Evolutionary conservation across 2,797 vertebrate species (phyloP), one percentile per base, ranked within the genome.

Genomic region (Myotis findleyi): DNA sequence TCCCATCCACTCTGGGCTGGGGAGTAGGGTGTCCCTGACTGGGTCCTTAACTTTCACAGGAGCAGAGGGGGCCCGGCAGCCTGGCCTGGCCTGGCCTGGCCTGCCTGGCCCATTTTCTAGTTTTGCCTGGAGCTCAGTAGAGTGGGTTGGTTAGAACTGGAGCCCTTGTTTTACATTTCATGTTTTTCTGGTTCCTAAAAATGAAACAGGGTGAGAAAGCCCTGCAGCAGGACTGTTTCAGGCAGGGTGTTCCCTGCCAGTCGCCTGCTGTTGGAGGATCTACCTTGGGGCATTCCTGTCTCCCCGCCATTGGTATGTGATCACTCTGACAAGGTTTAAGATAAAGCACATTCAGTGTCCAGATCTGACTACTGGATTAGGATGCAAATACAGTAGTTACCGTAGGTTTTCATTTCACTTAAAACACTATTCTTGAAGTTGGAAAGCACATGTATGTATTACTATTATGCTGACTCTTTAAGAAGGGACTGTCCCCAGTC

Each of bases 151-250:
- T 62, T 93, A 66, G 30, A 96, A 88, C 62, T 75, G 36, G 72
- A 95, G 41, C 44, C 30, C 17, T 89, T 96, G 85, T 96, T 95
- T 88, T 53, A 83, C 68, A 85, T 69, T 90, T 89, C 84, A 64
- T 91, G 89, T 87, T 97, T 97, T 97, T 96, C 95, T 97, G 87
- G 90, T 96, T 97, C 94, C 95, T 96, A 72, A 93, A 95, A 96
- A 86, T 7, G 59, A 87, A 96, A 71, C 77, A 76, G 64, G n/a
- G 55, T 25, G 51, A 94, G 93, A 95, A 90, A 27, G 64, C 79
- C 86, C 76, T 95, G 86, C 57, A 44, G 85, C 69, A 91, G 72
- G 64, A 59, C 49, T 49, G 7, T 95, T 93, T 71, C 66, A 81
- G 64, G 81, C 49, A 68, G 66, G 55, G 77, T 10, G 57, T 57